Base-by-base conservation (phyloP, 2,797 vertebrate genomes). In the Numenius phaeopus region DNA sequence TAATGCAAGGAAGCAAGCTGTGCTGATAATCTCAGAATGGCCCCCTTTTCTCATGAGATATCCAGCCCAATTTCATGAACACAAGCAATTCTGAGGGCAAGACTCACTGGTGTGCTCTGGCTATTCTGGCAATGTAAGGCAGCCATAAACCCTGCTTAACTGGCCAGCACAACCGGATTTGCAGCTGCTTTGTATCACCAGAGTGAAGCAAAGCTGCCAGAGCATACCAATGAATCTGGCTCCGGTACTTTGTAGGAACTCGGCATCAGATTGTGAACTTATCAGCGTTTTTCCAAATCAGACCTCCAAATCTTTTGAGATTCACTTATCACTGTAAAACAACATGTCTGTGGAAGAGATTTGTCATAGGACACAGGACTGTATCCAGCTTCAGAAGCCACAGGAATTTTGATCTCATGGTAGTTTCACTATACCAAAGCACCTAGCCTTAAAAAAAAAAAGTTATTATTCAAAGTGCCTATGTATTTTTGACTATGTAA, bases 1-100 rank as follows among this genome's bases (percentile, higher is more conserved):
- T 23, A 96, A 89, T 15, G 89, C 89, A 94, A 65, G 69, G 89
- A 85, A 92, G 94, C 94, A 97, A 96, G 96, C 96, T 95, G 95
- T 95, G 89, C 92, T 67, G 92, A 95, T 91, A 95, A 92, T 94
- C 84, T 79, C 65, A 40, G 82, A 88, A 89, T 26, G 44, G 77
- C 37, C 89, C 65, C 91, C 76, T 83, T 82, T 64, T 42, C 94
- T 87, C 89, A 26, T 20, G 84, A 94, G 79, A 64, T 52, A 81
- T 6, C 34, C 76, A 86, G 92, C 66, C 89, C 84, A 66, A 37
- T 67, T 89, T 62, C 62, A 59, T 5, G 44, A 26, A 82, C 70
- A 79, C 70, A 76, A 73, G 82, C 37, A 88, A 23, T 82, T 40
- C 4, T 3, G 67, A 80, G 90, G 92, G 83, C 67, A 87, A 73